A percentile compares a stretch with the other conserved stretches of the same genome.
phyloP scores from a whole-genome alignment of 2,113 vertebrate genomes.

The Coryphaenoides rupestris region DNA sequence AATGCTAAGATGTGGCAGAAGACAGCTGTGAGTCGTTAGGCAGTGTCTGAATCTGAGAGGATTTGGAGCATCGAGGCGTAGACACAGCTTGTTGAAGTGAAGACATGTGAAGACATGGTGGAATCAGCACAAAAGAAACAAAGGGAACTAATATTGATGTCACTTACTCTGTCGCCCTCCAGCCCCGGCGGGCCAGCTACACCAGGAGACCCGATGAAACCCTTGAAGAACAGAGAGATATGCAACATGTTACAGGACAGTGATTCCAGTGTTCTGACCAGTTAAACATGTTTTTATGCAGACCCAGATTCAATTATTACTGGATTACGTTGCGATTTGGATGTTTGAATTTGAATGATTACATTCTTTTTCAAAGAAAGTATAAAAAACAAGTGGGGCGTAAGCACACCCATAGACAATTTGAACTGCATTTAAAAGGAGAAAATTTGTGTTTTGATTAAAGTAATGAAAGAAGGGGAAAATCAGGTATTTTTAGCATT shows the following conservation, averaged over 20 bases:
- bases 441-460: no score
- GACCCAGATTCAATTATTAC: no score
- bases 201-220: slow-evolving; percentile 93
- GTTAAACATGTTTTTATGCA: background rate
- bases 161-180: slow-evolving; percentile 89
- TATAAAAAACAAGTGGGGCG: no score
- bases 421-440: no score
- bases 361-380: no score
- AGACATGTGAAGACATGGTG: background rate
- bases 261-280: background rate
- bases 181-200: slow-evolving; percentile 81
- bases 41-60: background rate
- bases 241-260: background rate
- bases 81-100: background rate
- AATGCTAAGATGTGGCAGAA: background rate
- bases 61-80: background rate
- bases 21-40: background rate
- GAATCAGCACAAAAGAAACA: background rate
- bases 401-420: no score
- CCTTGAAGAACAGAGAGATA: slow-evolving; percentile 67
- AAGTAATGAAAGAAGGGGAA: no score
- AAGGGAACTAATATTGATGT: background rate
- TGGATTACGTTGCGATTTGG: no score
- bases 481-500: no score
- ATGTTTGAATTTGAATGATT: no score